Conservation (phyloP, 2,113 vertebrate genomes). For the Micromys minutus region DNA sequence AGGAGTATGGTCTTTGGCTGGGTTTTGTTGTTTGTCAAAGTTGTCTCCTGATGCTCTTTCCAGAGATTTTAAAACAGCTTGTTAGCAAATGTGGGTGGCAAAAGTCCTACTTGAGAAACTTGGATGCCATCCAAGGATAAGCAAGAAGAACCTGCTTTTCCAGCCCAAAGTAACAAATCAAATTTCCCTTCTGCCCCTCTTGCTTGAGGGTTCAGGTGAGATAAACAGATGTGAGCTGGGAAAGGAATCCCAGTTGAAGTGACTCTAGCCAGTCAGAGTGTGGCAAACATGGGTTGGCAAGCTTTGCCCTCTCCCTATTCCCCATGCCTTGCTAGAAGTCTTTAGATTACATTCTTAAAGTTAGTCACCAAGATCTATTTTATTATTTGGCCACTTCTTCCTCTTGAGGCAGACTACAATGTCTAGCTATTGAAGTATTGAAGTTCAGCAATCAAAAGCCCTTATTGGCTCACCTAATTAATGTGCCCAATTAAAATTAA, state of each 20-base stretch:
- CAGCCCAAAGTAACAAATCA: not conserved
- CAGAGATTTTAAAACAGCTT: not conserved
- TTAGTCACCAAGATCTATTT: not conserved
- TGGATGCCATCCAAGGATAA: not conserved
- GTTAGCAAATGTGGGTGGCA: not conserved
- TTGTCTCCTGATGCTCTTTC: not conserved
- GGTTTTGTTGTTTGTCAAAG: not conserved
- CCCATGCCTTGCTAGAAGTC: not conserved
- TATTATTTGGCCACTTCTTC: not conserved
- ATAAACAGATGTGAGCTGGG: not conserved
- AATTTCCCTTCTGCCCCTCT: not conserved
- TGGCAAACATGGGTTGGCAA: not conserved
- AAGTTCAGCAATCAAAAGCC: not conserved
- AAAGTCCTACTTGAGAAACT: conserved; percentile 15
- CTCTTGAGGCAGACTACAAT: not conserved
- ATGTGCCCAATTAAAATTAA: too few relatives aligned
- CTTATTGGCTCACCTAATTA: not conserved
- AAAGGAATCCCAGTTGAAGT: not conserved
- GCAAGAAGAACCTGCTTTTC: not conserved
- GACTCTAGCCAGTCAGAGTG: not conserved
- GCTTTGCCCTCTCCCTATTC: not conserved
- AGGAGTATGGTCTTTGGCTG: not conserved
- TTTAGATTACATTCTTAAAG: not conserved
- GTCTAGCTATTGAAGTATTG: not conserved
- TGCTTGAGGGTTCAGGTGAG: not conserved